Evolutionary conservation across 2,888 invertebrate genomes (phyloP), one percentile per base, ranked within the genome.

Genomic region (Busseola fusca): DNA sequence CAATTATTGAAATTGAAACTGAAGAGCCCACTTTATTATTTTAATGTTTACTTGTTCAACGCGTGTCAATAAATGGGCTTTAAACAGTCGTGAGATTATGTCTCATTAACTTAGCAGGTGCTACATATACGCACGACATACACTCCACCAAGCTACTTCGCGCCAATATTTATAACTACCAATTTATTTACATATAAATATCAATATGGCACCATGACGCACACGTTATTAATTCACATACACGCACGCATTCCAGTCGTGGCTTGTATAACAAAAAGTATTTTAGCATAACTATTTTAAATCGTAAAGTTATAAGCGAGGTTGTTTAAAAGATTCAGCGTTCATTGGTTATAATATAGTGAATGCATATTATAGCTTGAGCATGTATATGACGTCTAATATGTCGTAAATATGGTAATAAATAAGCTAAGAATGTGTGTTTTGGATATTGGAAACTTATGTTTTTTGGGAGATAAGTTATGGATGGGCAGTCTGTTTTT

Each of bases 201-300:
- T 69, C 2, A 65, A 54, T 62, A 64, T 25, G 27, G 30, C n/a
- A 25, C 18, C 45, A 57, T 64, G 71, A 74, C 69, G 54, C 56
- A 59, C 16, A 12, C 59, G 30, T 59, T 60, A 66, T 69, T 62
- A 59, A 82, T 80, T 78, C 81, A 78, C 58, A 59, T 0, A 60
- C 78, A 72, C 81, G 73, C 64, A 42, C 50, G 56, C 74, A 79
- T 82, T 82, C 82, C 69, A 58, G 4, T n/a, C 84, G 74, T 77
- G 84, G 34, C 16, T 21, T 56, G 76, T 57, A 27, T 81, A 65
- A 80, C 74, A 77, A 80, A 76, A 78, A 80, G 66, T 69, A 67
- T 66, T 80, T 83, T 85, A 63, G 71, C 85, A 81, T 82, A 78
- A 73, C 52, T 70, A 83, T 83, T 80, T 74, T 45, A 59, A 54